phyloP scores from a whole-genome alignment of 2,888 invertebrate species.

The Drosophila meridiana region DNA sequence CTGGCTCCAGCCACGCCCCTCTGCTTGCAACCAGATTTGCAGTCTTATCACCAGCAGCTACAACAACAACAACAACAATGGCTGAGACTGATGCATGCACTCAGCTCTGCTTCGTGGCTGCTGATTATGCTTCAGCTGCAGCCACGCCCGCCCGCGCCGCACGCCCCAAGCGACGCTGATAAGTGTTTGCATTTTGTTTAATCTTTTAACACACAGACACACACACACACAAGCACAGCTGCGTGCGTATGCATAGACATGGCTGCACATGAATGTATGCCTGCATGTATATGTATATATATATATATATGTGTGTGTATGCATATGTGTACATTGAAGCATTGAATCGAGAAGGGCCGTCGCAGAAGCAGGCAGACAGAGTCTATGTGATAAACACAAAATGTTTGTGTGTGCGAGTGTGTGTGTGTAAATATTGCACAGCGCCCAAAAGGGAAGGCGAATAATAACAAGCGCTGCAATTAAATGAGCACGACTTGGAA shows the following conservation, averaged over 20 bases:
- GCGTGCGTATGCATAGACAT: background rate
- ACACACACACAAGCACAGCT: background rate
- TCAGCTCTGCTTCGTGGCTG: constrained; percentile 10
- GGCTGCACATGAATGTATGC: background rate
- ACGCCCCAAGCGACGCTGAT: constrained; percentile 38
- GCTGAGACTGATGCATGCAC: background rate
- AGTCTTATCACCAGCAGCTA: constrained; percentile 38
- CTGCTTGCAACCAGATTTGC: constrained; percentile 6
- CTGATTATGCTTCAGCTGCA: constrained; percentile 30
- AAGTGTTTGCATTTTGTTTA: constrained; percentile 59
- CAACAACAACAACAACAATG: constrained; percentile 10
- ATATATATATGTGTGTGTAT: background rate
- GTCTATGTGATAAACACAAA: constrained; percentile 34
- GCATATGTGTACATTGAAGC: background rate
- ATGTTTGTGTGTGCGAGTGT: constrained; percentile 8
- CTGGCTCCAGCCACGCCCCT: constrained; percentile 17
- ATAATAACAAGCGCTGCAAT: constrained; percentile 42
- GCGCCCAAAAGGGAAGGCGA: constrained; percentile 26
- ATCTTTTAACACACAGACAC: background rate
- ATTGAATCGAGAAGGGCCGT: constrained; percentile 8
- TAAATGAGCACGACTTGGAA: constrained; percentile 25
- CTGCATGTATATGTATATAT: background rate
- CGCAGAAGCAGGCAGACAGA: constrained; percentile 3
- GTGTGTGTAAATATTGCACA: constrained; percentile 32
- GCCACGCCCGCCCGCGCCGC: constrained; percentile 3